phyloP scores from a whole-genome alignment of 2,888 invertebrate species.

The Epirrhoe tristata region DNA sequence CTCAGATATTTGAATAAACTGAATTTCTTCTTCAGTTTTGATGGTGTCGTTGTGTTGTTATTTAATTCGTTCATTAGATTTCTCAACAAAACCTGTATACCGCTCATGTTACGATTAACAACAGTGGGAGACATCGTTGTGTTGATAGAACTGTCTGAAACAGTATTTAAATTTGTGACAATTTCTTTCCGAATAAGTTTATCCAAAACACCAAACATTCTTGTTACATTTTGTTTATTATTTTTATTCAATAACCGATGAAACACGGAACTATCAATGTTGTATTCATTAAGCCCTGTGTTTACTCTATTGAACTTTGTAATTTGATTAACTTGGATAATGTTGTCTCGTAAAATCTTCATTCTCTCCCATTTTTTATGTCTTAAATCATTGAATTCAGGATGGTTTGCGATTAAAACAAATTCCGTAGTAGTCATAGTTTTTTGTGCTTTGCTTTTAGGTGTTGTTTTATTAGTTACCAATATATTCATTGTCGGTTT shows the following conservation, averaged over 20 bases:
- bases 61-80: slow-evolving; percentile 42
- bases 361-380: slow-evolving; percentile 46
- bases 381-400: slow-evolving; percentile 44
- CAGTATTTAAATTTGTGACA: slow-evolving; percentile 37
- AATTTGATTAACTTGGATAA: slow-evolving; percentile 15
- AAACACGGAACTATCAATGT: background rate
- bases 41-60: slow-evolving; percentile 39
- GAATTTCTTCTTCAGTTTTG: slow-evolving; percentile 46
- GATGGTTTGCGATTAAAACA: slow-evolving; percentile 6
- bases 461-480: slow-evolving; percentile 3
- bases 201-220: slow-evolving; percentile 37
- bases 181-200: slow-evolving; percentile 49
- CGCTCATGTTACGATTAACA: slow-evolving; percentile 10
- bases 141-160: background rate
- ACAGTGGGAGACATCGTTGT: background rate
- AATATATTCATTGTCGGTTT: slow-evolving; percentile 2
- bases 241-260: slow-evolving; percentile 20
- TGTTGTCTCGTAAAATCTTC: slow-evolving; percentile 41
- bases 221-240: slow-evolving; percentile 37
- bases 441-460: slow-evolving; percentile 2
- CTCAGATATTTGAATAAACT: slow-evolving; percentile 60
- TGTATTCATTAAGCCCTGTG: background rate
- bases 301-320: background rate
- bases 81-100: slow-evolving; percentile 37
- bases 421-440: background rate